Evolutionary conservation across 53 echinoderm and acorn worm species (phyloP), one percentile per base, ranked within the genome.

Genomic region (Antedon mediterranea): DNA sequence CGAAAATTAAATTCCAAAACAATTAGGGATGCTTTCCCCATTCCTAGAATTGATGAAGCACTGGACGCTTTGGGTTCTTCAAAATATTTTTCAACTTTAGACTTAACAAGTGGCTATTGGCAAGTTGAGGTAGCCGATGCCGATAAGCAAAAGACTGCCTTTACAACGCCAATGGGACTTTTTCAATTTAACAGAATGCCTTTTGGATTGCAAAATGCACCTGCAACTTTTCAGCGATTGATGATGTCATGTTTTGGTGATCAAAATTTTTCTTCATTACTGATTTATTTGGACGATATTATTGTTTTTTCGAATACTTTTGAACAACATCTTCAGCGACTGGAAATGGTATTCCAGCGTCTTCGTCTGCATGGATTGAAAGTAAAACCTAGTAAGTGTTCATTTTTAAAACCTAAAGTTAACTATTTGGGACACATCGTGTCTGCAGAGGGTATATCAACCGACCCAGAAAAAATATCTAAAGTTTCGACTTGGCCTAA

Each of bases 31-130:
- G 81, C 85, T n/a, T 76, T 75, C 34, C 84, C 84, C 14, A 78
- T 84, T 6, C 84, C 84, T n/a, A 30, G 79, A 28, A 84, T 84
- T 26, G 81, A 85, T 29, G 85, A 85, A 43, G 80, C 81, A 0
- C 11, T 81, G 4, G 76, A 85, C 72, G 85, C 85, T 28, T 77
- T 85, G 0, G 71, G 77, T 71, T 81, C 42, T 28, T 80, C 80
- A 0, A 33, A 72, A 30, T 85, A 43, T 42, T 85, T 85, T 32
- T 81, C 81, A 28, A 77, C 81, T 3, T 32, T 85, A 0, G 81
- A 85, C 34, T 28, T 85, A 7, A 72, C 70, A 14, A 72, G 77
- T 8, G 78, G 86, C 4, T 85, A 81, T 31, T 72, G 81, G 30
- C 81, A 85, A 71, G 81, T 85, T 20, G 86, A 77, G 13, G 33